Evolutionary conservation across 2,113 vertebrate genomes (phyloP), one percentile per base, ranked within the genome.

Genomic region (Phainopepla nitens): DNA sequence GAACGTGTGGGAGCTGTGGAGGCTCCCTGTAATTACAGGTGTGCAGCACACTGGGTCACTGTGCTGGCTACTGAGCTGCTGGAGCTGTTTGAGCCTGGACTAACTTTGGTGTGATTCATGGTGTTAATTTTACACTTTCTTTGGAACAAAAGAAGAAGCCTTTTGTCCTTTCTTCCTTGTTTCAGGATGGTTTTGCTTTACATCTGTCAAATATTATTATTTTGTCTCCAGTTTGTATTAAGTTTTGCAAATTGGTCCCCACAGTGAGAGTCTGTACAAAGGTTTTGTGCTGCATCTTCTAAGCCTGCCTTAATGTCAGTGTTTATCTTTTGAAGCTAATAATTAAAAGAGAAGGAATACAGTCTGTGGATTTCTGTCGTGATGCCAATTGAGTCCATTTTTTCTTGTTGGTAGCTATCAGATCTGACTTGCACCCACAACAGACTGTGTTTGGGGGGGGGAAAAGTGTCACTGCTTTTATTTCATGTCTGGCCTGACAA

Each of bases 241-340:
- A 54, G 85, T 91, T 94, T 90, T 96, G 53, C 54, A 94, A 96
- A 95, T 87, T 82, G 35, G 28, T 90, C 78, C 93, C 82, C 11
- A 10, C 6, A 36, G 89, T n/a, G 51, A 88, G 39, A 76, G 29
- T 31, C 24, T 58, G 29, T 86, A 58, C 45, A 91, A 94, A 95
- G 44, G 66, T 92, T 84, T 68, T 25, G 11, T 91, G 49, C 29
- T 28, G 44, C 72, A 53, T 82, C 84, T 96, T 97, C 79, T 83
- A 92, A 96, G 49, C 15, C 70, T 92, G 25, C n/a, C 93, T 93
- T 91, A 87, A 91, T 95, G 75, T 58, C 66, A 75, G 31, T 57
- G 58, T 92, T 95, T 90, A 39, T 65, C 65, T 89, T 97, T 95
- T 94, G 94, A 96, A 95, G 89, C 62, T 93, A 91, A 93, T 94